phyloP scores from a whole-genome alignment of 2,888 invertebrate genomes.

The Craniophora ligustri region DNA sequence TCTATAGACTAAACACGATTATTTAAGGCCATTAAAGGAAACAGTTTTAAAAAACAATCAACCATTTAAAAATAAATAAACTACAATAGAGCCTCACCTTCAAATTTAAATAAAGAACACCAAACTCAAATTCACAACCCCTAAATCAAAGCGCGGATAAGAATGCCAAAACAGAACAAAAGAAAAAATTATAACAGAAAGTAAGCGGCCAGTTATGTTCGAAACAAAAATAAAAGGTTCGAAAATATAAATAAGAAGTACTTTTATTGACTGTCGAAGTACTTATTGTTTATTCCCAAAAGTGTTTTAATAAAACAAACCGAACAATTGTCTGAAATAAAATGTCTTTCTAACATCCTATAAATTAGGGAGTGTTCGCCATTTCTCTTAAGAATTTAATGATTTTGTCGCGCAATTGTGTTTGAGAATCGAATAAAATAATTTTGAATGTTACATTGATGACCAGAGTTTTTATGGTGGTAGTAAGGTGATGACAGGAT shows the following conservation, averaged over 20 bases:
- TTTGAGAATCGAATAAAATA: too few relatives aligned
- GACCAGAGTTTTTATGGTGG: too few relatives aligned
- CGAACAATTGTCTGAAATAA: slow-evolving; percentile 31
- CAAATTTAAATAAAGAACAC: slow-evolving; percentile 19
- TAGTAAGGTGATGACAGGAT: too few relatives aligned
- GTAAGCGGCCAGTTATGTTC: slow-evolving; percentile 20
- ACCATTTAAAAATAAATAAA: slow-evolving; percentile 4
- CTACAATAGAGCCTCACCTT: slow-evolving; percentile 1
- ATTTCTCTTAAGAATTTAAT: slow-evolving; percentile 23
- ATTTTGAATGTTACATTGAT: too few relatives aligned
- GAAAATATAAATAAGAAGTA: slow-evolving; percentile 17
- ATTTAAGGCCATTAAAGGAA: too few relatives aligned
- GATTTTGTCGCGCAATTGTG: slow-evolving; percentile 25
- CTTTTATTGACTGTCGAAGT: slow-evolving; percentile 45
- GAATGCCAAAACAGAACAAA: slow-evolving; percentile 11
- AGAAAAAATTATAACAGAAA: slow-evolving; percentile 25
- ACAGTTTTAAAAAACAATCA: neutral
- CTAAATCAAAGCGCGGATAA: slow-evolving; percentile 19
- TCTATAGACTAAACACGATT: too few relatives aligned
- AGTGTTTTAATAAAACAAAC: slow-evolving; percentile 40
- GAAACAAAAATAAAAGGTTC: slow-evolving; percentile 34
- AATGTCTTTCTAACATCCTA: slow-evolving; percentile 25
- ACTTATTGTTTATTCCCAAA: slow-evolving; percentile 44
- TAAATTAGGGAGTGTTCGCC: slow-evolving; percentile 14
- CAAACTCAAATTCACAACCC: slow-evolving; percentile 15